These are phyloP conservation scores for Eurytoma californica DNA, from an alignment of 2,888 invertebrate genomes.

Conservation along the genomic window DNA sequence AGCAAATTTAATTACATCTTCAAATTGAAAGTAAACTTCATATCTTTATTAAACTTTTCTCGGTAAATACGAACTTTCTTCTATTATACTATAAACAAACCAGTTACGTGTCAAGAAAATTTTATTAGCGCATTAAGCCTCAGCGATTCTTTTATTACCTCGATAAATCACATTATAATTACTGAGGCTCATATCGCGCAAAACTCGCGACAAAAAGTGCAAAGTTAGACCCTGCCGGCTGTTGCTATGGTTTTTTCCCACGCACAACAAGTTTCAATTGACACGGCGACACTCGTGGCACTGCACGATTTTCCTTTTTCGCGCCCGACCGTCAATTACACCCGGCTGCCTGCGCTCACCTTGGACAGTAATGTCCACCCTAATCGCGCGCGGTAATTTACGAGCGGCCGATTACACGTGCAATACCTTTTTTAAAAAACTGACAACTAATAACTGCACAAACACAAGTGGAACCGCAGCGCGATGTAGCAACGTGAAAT, in stretches of 20 bases:
- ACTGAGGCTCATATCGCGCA: not conserved
- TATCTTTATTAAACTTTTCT: not conserved
- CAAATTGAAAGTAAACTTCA: too few species aligned
- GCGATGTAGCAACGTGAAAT: not conserved
- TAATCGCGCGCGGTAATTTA: slow-evolving; percentile 48
- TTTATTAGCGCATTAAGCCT: not conserved
- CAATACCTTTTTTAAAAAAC: slow-evolving; percentile 20
- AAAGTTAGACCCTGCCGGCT: too few species aligned
- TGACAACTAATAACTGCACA: slow-evolving; percentile 37
- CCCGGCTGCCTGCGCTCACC: slow-evolving; percentile 1
- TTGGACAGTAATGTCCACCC: slow-evolving; percentile 49
- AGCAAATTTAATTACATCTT: not conserved
- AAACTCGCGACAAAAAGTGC: not conserved
- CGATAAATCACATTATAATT: slow-evolving; percentile 11
- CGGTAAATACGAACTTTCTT: not conserved
- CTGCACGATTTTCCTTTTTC: slow-evolving; percentile 24
- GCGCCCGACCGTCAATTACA: slow-evolving; percentile 41
- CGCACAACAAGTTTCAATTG: slow-evolving; percentile 37
- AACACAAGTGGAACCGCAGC: too few species aligned
- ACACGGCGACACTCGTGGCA: not conserved
- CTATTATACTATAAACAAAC: too few species aligned
- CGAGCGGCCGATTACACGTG: slow-evolving; percentile 45
- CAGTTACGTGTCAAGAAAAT: too few species aligned
- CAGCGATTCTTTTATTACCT: not conserved
- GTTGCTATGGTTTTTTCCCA: slow-evolving; percentile 32